Conservation (phyloP, 1,140 invertebrate species). For the Phymastichus coffea region DNA sequence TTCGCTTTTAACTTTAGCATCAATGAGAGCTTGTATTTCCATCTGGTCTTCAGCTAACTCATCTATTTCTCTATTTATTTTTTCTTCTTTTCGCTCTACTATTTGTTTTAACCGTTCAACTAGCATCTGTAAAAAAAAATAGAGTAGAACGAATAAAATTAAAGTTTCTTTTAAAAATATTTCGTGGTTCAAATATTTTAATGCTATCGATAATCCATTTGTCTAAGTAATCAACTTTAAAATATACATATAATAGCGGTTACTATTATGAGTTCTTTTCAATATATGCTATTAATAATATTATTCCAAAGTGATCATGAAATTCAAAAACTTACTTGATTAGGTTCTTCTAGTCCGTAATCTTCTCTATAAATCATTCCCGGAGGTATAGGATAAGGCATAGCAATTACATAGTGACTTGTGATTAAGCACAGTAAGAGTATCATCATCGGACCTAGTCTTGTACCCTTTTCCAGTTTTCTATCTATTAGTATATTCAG, state of each 20-base stretch:
- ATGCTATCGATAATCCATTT: too few relatives aligned
- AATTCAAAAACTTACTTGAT: constrained; percentile 31
- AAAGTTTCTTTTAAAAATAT: neutral
- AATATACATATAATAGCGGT: too few relatives aligned
- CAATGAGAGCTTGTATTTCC: constrained; percentile 40
- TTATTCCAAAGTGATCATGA: too few relatives aligned
- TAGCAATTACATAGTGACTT: constrained; percentile 31
- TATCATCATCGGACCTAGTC: too few relatives aligned
- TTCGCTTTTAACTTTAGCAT: constrained; percentile 29
- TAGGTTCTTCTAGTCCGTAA: constrained; percentile 34
- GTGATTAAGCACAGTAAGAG: constrained; percentile 33
- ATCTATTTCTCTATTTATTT: constrained; percentile 36
- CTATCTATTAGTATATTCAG: too few relatives aligned
- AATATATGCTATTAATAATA: too few relatives aligned
- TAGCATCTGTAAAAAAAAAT: constrained; percentile 34
- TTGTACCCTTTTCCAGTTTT: too few relatives aligned
- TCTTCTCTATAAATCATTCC: constrained; percentile 34
- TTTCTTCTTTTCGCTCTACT: constrained; percentile 36
- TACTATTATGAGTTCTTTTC: too few relatives aligned
- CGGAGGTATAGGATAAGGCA: constrained; percentile 35
- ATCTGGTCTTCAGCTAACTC: constrained; percentile 42
- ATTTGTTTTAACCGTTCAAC: constrained; percentile 40
- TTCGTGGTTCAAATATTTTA: too few relatives aligned
- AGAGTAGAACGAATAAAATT: neutral
- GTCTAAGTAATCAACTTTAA: too few relatives aligned